Evolutionary conservation across 2,113 vertebrate genomes (phyloP).

Genomic region (Colossoma macropomum): DNA sequence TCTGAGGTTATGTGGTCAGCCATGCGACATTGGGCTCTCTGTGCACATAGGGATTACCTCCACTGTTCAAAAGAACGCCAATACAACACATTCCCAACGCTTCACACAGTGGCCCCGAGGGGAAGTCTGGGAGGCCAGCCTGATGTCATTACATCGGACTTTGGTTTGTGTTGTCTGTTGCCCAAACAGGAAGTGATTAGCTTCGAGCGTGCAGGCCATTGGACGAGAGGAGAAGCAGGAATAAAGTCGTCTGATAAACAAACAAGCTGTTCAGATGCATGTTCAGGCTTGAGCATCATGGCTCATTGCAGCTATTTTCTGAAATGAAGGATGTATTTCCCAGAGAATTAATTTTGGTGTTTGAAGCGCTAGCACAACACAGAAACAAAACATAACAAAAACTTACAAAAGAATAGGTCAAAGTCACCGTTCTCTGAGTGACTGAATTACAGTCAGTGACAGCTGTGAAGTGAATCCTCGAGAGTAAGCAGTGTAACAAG

Average conservation of each 20-base stretch:
- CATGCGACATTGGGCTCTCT: slow-evolving; percentile 46
- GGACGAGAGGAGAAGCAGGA: slow-evolving; percentile 60
- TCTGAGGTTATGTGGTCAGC: slow-evolving; percentile 47
- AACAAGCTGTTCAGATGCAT: slow-evolving; percentile 50
- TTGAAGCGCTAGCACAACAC: no score
- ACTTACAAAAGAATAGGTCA: no score
- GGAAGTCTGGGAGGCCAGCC: slow-evolving; percentile 53
- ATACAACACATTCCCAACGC: slow-evolving; percentile 77
- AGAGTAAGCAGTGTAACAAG: background rate
- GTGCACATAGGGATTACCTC: slow-evolving; percentile 76
- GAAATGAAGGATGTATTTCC: background rate
- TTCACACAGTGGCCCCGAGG: slow-evolving; percentile 63
- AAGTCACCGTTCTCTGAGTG: background rate
- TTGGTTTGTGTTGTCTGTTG: slow-evolving; percentile 54
- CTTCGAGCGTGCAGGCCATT: slow-evolving; percentile 62
- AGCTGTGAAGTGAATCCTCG: background rate
- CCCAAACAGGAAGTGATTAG: slow-evolving; percentile 75
- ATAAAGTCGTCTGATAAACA: slow-evolving; percentile 64
- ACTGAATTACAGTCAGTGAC: background rate
- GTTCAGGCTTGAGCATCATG: background rate
- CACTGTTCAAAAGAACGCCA: slow-evolving; percentile 72
- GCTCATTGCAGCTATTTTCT: background rate
- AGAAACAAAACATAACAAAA: background rate
- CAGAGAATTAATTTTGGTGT: background rate
- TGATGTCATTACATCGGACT: slow-evolving; percentile 78